Evolutionary conservation across 2,113 vertebrate genomes (phyloP), one percentile per base, ranked within the genome.

Genomic region (Uropsilus gracilis): DNA sequence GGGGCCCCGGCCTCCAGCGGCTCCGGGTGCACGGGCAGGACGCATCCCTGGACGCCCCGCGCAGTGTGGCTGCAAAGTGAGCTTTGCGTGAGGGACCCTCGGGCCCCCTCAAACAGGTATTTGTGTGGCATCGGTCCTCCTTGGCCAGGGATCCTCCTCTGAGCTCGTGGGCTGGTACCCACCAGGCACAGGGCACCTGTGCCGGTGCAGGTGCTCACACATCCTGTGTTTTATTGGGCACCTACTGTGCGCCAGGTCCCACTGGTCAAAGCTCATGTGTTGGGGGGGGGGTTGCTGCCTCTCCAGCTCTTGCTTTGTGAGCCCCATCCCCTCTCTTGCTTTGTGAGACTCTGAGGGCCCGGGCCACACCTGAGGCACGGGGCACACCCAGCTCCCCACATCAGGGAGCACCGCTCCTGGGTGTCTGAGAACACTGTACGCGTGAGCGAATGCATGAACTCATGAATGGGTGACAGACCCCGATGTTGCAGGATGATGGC

Each of bases 161-260:
- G 44, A 50, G 78, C 32, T 39, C 10, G 0, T 24, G 53, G 71
- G 30, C 6, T 6, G 24, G n/a, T n/a, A n/a, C n/a, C n/a, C n/a
- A n/a, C n/a, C n/a, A n/a, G n/a, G n/a, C n/a, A n/a, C n/a, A n/a
- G n/a, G n/a, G n/a, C n/a, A n/a, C n/a, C n/a, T n/a, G 16, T 20
- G 5, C 30, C 30, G 39, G 8, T 42, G n/a, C 22, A 61, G 37
- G 46, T 2, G 6, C 9, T 37, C 1, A 24, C 26, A 12, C 12
- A 32, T 2, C 13, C 8, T 1, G 24, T 6, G 1, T 10, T 46
- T 76, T 30, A 46, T 3, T 6, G 32, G 46, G 48, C 3, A 2
- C 34, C 26, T 22, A 8, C 72, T 37, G 2, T 1, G 16, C 76
- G 57, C 75, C 11, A 39, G 44, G 18, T 10, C 5, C 24, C 55